Base-by-base conservation (phyloP, 2,113 vertebrate genomes). In the Emydura subglobosa region DNA sequence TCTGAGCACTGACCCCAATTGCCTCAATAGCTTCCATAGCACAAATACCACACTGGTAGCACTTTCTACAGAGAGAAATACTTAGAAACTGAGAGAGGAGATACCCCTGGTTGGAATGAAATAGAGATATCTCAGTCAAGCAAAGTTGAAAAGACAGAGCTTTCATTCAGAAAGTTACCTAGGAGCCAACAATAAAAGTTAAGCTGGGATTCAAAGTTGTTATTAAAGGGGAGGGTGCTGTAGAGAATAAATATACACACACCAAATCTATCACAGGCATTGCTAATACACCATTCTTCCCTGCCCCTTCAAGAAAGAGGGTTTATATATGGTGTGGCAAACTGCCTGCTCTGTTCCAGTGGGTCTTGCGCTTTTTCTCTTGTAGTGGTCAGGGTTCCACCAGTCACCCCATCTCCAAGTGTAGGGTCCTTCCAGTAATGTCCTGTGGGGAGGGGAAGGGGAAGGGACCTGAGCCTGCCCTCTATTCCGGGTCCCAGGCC, bases 21-120 rank as follows among this genome's bases (percentile, higher is more conserved):
- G 55, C 65, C 90, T 85, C 83, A 91, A 91, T 96, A 97, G 86
- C 78, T 96, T 72, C 90, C 83, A 79, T 86, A 34, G 83, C 94
- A 95, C 74, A 95, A 96, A 97, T 89, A 85, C 93, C 61, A 72
- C 89, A 96, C 55, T 96, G 93, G 94, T 95, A 94, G 34, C 78
- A 61, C 29, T 89, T 57, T 87, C 80, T 91, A 92, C 82, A 88
- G 91, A 95, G 85, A 95, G 94, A 51, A 93, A 96, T 78, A 86
- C 51, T 95, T 86, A 88, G 39, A 94, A 34, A 89, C 96, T n/a
- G n/a, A 89, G 55, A 81, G 81, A 89, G 80, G 91, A 95, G 72
- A 79, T 2, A 4, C 51, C 55, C 85, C 88, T 90, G 61, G 61
- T 55, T 57, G 78, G 79, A 95, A 90, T 50, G 86, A 91, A 91